Evolutionary conservation across 2,797 vertebrate genomes (phyloP).

Genomic region (Periophthalmus magnuspinnatus): DNA sequence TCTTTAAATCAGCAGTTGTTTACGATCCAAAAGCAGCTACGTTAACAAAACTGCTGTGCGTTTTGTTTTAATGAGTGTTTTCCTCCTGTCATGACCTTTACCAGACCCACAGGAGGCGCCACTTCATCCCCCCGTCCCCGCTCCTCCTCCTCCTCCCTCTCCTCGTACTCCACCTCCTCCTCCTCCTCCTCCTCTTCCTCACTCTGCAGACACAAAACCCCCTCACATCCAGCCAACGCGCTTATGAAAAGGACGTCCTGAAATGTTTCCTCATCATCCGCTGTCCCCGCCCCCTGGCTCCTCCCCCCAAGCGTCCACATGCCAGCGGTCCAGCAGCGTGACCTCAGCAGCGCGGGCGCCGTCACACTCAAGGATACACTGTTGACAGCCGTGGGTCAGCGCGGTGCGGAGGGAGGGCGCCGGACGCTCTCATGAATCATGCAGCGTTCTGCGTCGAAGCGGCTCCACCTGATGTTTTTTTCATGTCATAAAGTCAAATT

Average conservation of each 20-base stretch:
- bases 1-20: neutral
- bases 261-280: conserved; percentile 11
- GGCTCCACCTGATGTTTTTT: too few species aligned
- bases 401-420: conserved; percentile 57
- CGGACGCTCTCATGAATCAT: conserved; percentile 71
- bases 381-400: conserved; percentile 71
- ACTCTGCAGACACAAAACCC: neutral
- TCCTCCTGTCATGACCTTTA: conserved; percentile 22
- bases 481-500: too few species aligned
- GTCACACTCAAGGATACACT: conserved; percentile 62
- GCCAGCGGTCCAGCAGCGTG: conserved; percentile 51
- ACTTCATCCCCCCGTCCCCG: neutral
- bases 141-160: neutral
- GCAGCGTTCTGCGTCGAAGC: conserved; percentile 30
- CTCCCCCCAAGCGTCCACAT: conserved; percentile 44
- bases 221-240: neutral
- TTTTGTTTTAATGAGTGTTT: conserved; percentile 24
- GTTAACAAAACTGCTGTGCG: neutral
- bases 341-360: conserved; percentile 51
- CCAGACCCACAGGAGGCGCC: conserved; percentile 13
- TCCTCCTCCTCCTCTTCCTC: neutral
- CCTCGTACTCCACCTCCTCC: too few species aligned
- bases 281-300: conserved; percentile 18
- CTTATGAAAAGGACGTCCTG: conserved; percentile 15
- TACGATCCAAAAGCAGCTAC: conserved; percentile 10